phyloP scores from a whole-genome alignment of 2,797 vertebrate species.

The Falco cherrug region DNA sequence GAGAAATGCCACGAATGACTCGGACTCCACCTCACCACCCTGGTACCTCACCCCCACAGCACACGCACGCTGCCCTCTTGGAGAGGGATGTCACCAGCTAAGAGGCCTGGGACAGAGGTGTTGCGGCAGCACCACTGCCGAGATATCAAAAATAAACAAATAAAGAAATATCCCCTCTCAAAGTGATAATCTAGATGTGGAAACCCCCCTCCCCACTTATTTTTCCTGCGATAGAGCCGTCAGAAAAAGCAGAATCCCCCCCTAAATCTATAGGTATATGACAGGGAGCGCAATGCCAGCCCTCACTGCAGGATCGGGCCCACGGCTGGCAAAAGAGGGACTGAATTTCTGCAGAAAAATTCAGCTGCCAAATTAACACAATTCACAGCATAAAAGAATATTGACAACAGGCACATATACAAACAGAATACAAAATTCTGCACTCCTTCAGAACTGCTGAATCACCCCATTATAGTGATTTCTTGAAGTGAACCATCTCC shows the following conservation, averaged over 20 bases:
- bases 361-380: not conserved
- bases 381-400: not conserved
- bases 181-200: not conserved
- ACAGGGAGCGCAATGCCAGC: not conserved
- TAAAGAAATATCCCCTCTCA: not conserved
- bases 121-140: not conserved
- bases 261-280: not conserved
- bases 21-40: constrained; percentile 23
- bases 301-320: not conserved
- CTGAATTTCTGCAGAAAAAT: constrained; percentile 12
- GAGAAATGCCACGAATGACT: constrained; percentile 66
- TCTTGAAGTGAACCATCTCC: not conserved
- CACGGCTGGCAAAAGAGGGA: not conserved
- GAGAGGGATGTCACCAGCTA: not conserved
- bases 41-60: constrained; percentile 23
- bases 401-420: not conserved
- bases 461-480: not conserved
- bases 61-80: not conserved
- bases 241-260: not conserved
- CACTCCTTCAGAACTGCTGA: not conserved
- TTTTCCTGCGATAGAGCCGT: not conserved
- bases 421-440: constrained; percentile 8
- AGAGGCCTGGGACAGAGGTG: not conserved
- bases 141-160: not conserved
- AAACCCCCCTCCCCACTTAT: rapidly evolving